Base-by-base conservation (phyloP, 2,113 vertebrate genomes). In the Microtus pennsylvanicus region DNA sequence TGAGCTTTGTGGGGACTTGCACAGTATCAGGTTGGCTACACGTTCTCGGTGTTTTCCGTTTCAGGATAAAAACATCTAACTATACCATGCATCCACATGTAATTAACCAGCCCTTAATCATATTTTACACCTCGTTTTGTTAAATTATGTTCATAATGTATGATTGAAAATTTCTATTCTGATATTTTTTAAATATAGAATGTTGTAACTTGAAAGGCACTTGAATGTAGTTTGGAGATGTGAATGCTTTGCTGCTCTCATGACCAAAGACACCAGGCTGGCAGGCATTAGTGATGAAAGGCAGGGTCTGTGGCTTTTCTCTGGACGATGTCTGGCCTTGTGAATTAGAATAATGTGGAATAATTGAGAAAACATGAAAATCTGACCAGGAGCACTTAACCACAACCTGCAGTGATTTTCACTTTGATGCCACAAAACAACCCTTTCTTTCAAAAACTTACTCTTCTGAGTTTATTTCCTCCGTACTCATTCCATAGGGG, bases 241-340 rank as follows among this genome's bases (percentile, higher is more conserved):
- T 97, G 95, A 89, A 55, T 75, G 3, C 78, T 89, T 89, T 61
- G 72, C 95, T 96, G 80, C 92, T 95, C 88, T 89, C 47, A 1
- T 96, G 76, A 97, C 96, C 97, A 96, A 93, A 97, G 97, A 91
- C 35, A 52, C 5, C 26, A 63, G 89, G 35, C 86, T 87, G 9
- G 35, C 22, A 38, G 65, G 21, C 67, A 30, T 74, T 28, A 81
- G n/a, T n/a, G 69, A 33, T 63, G 81, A 76, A 42, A 47, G n/a
- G 47, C 38, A 16, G 87, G 69, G 16, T 87, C 35, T 70, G 0
- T 24, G 35, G 69, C 77, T 91, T 63, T 52, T 70, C 24, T 78
- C 33, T 85, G 67, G 85, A 92, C 58, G 65, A 50, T 16, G 21
- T 80, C 67, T 93, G 38, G 58, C 28, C 76, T 72, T 75, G 4